Conservation (phyloP, 2,888 invertebrate species). For the Nebria brevicollis region DNA sequence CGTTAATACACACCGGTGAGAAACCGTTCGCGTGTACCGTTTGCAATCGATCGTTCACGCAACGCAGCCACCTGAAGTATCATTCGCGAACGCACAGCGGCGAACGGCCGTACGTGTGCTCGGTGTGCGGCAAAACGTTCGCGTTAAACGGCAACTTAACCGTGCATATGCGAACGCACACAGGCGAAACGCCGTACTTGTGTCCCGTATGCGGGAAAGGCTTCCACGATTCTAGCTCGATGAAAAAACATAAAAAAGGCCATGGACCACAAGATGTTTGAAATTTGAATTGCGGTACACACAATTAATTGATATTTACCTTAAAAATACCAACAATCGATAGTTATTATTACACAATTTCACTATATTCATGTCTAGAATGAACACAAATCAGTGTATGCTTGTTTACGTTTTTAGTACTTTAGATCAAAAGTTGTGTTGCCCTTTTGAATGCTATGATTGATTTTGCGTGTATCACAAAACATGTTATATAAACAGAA, state of each 20-base stretch:
- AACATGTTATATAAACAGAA: no score
- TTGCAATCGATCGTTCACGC: constrained; percentile 47
- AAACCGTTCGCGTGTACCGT: constrained; percentile 52
- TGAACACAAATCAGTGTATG: no score
- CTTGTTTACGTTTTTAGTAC: no score
- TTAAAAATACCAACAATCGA: no score
- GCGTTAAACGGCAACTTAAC: constrained; percentile 40
- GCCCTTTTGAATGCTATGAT: no score
- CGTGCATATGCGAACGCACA: constrained; percentile 39
- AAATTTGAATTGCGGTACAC: not conserved
- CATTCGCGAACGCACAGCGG: constrained; percentile 53
- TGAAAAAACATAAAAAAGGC: constrained; percentile 41
- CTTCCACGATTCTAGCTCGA: constrained; percentile 33
- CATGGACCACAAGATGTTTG: not conserved
- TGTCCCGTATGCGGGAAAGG: constrained; percentile 39
- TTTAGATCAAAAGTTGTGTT: no score
- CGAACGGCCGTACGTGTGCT: constrained; percentile 55
- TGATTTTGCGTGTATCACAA: no score
- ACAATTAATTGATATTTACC: no score
- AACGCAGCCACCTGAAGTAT: constrained; percentile 50
- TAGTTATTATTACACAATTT: no score
- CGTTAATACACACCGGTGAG: constrained; percentile 56
- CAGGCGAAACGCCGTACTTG: constrained; percentile 38
- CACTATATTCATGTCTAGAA: no score
- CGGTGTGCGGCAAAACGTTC: constrained; percentile 53